These are phyloP conservation scores for Eupeodes latifasciatus DNA, from an alignment of 2,888 invertebrate genomes.

Conservation along the genomic window DNA sequence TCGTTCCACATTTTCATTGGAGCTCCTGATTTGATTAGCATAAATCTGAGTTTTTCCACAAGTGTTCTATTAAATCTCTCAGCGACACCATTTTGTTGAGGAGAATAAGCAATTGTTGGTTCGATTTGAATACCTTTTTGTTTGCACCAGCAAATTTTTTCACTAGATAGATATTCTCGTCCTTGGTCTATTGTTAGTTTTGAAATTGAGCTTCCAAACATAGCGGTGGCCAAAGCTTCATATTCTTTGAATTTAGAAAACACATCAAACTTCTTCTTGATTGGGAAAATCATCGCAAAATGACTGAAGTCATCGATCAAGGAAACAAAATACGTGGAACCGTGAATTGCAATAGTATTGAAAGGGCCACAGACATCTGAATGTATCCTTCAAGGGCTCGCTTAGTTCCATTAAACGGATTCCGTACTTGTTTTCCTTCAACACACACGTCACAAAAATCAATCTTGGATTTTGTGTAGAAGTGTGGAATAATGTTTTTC, in stretches of 20 bases:
- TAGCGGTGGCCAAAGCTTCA: neutral
- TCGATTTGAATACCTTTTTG: too few relatives aligned
- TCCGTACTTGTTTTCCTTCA: conserved; percentile 21
- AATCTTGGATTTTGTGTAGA: neutral
- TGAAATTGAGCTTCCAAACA: neutral
- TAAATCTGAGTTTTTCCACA: neutral
- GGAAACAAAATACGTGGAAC: neutral
- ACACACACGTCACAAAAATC: conserved; percentile 6
- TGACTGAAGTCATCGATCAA: neutral
- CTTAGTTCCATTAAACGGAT: too few relatives aligned
- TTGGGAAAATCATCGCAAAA: too few relatives aligned
- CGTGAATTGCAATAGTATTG: conserved; percentile 33
- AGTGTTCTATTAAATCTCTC: neutral
- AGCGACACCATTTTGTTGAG: neutral
- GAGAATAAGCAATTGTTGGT: neutral
- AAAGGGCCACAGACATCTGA: conserved; percentile 24
- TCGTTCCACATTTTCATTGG: neutral
- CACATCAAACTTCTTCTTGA: neutral
- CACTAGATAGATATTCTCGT: too few relatives aligned
- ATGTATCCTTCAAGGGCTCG: too few relatives aligned
- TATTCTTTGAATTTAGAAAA: neutral
- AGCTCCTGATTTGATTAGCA: neutral
- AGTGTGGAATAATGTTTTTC: neutral
- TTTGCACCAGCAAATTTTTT: too few relatives aligned
- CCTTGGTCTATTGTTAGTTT: neutral